Evolutionary conservation across 2,888 invertebrate species (phyloP).

Genomic region (Pristionchus exspectatus): DNA sequence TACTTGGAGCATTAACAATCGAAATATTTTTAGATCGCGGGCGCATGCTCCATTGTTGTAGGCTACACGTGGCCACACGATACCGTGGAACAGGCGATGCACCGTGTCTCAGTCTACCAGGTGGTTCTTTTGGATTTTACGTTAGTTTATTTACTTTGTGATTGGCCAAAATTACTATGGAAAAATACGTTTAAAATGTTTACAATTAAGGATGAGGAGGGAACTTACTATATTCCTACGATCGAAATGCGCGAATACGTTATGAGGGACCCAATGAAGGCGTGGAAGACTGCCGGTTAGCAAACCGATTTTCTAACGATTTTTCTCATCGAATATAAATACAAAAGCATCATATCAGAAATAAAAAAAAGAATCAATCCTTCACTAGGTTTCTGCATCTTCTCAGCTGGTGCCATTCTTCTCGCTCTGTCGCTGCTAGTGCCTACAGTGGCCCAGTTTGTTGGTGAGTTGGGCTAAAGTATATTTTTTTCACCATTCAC

Average conservation of each 20-base stretch:
- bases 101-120: conserved; percentile 65
- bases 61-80: conserved; percentile 77
- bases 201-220: conserved; percentile 71
- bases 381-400: conserved; percentile 72
- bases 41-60: conserved; percentile 75
- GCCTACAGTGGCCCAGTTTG: conserved; percentile 74
- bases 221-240: conserved; percentile 75
- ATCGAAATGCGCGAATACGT: conserved; percentile 70
- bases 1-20: not conserved
- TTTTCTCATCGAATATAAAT: not conserved
- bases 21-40: conserved; percentile 56
- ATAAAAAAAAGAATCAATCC: not conserved
- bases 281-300: conserved; percentile 73
- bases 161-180: not conserved
- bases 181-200: not conserved
- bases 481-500: too few species aligned
- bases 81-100: conserved; percentile 65
- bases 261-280: conserved; percentile 75
- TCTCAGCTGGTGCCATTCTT: conserved; percentile 74
- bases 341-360: not conserved
- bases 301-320: too few species aligned
- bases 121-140: conserved; percentile 51
- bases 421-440: conserved; percentile 75
- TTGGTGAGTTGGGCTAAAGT: conserved; percentile 59
- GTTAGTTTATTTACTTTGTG: not conserved